Evolutionary conservation across 2,888 invertebrate genomes (phyloP).

Genomic region (Teleiodes luculella): DNA sequence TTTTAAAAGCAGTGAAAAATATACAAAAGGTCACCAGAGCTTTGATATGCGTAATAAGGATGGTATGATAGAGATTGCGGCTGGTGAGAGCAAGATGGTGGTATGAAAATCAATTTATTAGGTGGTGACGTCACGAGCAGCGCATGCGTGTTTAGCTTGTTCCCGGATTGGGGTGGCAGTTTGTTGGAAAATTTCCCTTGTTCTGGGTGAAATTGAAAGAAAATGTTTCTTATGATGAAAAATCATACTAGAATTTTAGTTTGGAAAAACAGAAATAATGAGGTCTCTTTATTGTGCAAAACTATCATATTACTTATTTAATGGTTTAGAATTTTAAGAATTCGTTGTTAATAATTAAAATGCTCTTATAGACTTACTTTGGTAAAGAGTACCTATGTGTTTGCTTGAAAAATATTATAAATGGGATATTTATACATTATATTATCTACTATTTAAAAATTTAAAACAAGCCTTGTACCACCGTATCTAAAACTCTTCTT

Average conservation of each 20-base stretch:
- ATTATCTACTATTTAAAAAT: too few relatives aligned
- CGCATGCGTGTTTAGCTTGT: conserved; percentile 60
- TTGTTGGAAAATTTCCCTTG: conserved; percentile 24
- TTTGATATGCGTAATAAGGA: conserved; percentile 56
- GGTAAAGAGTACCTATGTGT: too few relatives aligned
- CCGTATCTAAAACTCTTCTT: too few relatives aligned
- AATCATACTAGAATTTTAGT: background rate
- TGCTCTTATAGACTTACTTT: too few relatives aligned
- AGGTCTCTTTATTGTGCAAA: too few relatives aligned
- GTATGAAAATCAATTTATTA: conserved; percentile 79
- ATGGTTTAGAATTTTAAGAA: too few relatives aligned
- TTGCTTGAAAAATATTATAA: too few relatives aligned
- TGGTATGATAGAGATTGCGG: conserved; percentile 28
- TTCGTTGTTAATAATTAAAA: too few relatives aligned
- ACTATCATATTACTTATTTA: too few relatives aligned
- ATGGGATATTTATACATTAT: too few relatives aligned
- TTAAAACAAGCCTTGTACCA: too few relatives aligned
- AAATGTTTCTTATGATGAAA: background rate
- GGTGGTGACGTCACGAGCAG: conserved; percentile 71
- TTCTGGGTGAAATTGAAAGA: conserved; percentile 20
- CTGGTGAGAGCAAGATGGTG: conserved; percentile 44
- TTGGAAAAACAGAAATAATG: background rate
- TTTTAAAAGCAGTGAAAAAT: conserved; percentile 64
- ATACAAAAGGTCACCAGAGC: conserved; percentile 72
- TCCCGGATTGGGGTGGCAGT: conserved; percentile 68